A percentile compares a stretch with the other conserved stretches of the same genome.
phyloP scores from a whole-genome alignment of 2,888 invertebrate genomes.

The Amphipoea lucens region DNA sequence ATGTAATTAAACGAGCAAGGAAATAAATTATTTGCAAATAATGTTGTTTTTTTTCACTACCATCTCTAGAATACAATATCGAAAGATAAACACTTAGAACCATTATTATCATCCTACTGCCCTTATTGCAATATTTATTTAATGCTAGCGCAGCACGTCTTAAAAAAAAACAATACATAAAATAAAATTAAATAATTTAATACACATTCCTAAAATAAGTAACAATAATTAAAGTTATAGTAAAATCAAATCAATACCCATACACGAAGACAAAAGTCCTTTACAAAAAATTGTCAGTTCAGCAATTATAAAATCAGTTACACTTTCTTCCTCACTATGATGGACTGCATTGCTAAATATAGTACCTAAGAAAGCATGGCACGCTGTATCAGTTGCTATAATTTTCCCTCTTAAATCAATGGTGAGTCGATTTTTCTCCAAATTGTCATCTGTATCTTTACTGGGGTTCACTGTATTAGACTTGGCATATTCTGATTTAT shows the following conservation, averaged over 20 bases:
- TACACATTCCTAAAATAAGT: constrained; percentile 62
- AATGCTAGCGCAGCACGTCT: constrained; percentile 1
- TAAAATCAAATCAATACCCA: constrained; percentile 85
- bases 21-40: constrained; percentile 74
- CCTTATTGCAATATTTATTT: not conserved
- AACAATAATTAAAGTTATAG: constrained; percentile 70
- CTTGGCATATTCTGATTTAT: constrained; percentile 45
- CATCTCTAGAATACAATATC: not conserved
- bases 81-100: not conserved
- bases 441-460: constrained; percentile 48
- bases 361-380: constrained; percentile 86
- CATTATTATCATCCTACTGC: not conserved
- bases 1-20: constrained; percentile 46
- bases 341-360: constrained; percentile 80
- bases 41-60: constrained; percentile 61
- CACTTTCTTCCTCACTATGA: constrained; percentile 73
- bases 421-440: constrained; percentile 70
- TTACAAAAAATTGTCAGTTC: constrained; percentile 86
- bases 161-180: constrained; percentile 49
- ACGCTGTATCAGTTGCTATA: constrained; percentile 80
- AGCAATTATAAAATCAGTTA: constrained; percentile 82
- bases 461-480: constrained; percentile 10
- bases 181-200: constrained; percentile 62
- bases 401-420: constrained; percentile 86
- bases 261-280: constrained; percentile 83